phyloP scores from a whole-genome alignment of 2,113 vertebrate species.

The Xiphophorus hellerii region DNA sequence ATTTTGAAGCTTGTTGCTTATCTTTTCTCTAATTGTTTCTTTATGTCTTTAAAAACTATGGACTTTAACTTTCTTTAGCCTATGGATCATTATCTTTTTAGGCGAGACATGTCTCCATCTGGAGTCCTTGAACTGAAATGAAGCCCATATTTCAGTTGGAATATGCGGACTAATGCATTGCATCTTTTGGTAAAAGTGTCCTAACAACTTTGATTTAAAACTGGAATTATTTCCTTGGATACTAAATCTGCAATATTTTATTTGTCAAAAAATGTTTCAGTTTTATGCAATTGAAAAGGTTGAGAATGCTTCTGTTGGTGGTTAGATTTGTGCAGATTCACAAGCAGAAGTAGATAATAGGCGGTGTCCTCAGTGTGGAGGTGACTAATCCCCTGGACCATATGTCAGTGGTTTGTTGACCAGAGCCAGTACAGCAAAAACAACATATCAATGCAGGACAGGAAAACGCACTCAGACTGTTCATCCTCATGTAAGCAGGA shows the following conservation, averaged over 20 bases:
- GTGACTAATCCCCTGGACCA: conserved; percentile 70
- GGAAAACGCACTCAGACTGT: conserved; percentile 39
- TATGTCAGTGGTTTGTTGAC: conserved; percentile 67
- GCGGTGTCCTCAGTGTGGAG: conserved; percentile 48
- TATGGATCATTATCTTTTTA: too few relatives aligned
- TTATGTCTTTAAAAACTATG: too few relatives aligned
- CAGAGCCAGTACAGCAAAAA: conserved; percentile 48
- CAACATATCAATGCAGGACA: conserved; percentile 54
- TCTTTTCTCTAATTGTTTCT: too few relatives aligned
- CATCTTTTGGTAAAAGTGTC: neutral
- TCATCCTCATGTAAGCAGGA: conserved; percentile 62
- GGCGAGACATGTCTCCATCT: too few relatives aligned
- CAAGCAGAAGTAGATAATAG: conserved; percentile 54
- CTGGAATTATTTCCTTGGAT: neutral
- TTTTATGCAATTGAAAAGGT: conserved; percentile 3
- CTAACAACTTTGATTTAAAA: neutral
- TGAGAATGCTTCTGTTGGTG: neutral
- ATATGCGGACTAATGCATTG: neutral
- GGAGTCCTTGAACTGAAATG: too few relatives aligned
- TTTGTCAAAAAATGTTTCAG: neutral
- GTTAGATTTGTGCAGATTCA: conserved; percentile 39
- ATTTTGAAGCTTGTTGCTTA: too few relatives aligned
- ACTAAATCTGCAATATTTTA: neutral
- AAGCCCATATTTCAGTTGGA: neutral
- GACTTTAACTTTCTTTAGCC: too few relatives aligned